phyloP scores from a whole-genome alignment of 2,113 vertebrate genomes.

The Callopanchax toddi region DNA sequence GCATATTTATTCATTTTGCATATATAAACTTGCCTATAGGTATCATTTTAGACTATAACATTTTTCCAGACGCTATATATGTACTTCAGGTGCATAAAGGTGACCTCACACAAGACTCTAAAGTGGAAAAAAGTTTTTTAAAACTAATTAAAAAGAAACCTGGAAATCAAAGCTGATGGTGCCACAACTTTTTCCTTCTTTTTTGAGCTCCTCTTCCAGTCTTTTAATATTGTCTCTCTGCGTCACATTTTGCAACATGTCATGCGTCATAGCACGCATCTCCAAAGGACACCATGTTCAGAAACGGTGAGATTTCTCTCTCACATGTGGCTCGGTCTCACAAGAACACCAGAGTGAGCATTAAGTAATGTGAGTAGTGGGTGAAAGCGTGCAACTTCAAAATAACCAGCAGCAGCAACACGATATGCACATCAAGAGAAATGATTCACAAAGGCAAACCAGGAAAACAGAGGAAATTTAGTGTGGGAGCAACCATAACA shows the following conservation, averaged over 20 bases:
- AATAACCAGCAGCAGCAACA: not conserved
- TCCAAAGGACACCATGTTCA: not conserved
- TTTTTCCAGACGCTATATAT: not conserved
- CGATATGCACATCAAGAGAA: not conserved
- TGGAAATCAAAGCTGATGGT: not conserved
- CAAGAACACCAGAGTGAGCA: not conserved
- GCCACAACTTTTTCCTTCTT: not conserved
- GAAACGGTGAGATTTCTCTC: not conserved
- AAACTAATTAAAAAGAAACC: not conserved
- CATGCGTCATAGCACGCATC: not conserved
- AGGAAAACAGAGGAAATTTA: not conserved
- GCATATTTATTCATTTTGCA: no score
- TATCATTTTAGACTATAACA: not conserved
- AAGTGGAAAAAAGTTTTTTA: no score
- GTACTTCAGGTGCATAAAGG: not conserved
- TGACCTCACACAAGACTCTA: not conserved
- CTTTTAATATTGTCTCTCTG: not conserved
- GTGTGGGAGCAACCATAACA: not conserved
- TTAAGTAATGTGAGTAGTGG: not conserved
- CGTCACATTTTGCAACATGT: not conserved
- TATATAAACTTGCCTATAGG: not conserved
- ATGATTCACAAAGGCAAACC: not conserved
- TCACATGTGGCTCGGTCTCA: not conserved
- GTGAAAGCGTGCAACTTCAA: not conserved
- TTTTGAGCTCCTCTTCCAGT: not conserved